Conservation (phyloP, 2,888 invertebrate genomes). For the Drosophila macrospina region DNA sequence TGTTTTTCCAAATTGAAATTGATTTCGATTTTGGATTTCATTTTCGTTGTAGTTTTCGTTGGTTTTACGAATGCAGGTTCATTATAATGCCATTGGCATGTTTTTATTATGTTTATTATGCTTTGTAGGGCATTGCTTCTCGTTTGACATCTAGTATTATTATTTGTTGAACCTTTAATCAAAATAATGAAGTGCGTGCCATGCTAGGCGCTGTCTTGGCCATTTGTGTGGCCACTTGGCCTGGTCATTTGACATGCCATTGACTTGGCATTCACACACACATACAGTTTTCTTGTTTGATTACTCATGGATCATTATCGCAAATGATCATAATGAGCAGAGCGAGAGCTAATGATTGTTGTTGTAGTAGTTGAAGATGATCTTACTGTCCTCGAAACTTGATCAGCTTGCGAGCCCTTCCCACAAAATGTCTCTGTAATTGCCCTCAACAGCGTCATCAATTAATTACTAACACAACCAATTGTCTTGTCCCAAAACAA, state of each 20-base stretch:
- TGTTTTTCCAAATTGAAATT: slow-evolving; percentile 18
- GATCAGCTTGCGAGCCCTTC: slow-evolving; percentile 43
- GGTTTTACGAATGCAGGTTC: slow-evolving; percentile 45
- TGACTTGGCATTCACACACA: slow-evolving; percentile 73
- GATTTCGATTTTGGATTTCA: slow-evolving; percentile 20
- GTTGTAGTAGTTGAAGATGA: background rate
- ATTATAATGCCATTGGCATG: slow-evolving; percentile 63
- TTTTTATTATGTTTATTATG: slow-evolving; percentile 61
- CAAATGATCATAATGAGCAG: slow-evolving; percentile 49
- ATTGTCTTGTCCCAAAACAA: slow-evolving; percentile 15
- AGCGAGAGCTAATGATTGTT: slow-evolving; percentile 46
- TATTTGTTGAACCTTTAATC: slow-evolving; percentile 39
- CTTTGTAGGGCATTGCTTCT: slow-evolving; percentile 14
- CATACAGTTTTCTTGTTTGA: slow-evolving; percentile 64
- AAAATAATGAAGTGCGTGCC: slow-evolving; percentile 39
- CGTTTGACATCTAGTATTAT: slow-evolving; percentile 34
- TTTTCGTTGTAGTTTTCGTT: slow-evolving; percentile 20
- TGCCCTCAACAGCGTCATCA: slow-evolving; percentile 61
- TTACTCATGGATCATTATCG: slow-evolving; percentile 72
- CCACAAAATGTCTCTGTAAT: slow-evolving; percentile 45
- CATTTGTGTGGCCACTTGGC: slow-evolving; percentile 37
- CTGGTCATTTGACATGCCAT: slow-evolving; percentile 73
- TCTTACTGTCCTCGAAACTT: slow-evolving; percentile 37
- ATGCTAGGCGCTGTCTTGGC: slow-evolving; percentile 62
- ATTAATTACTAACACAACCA: slow-evolving; percentile 64